Evolutionary conservation across 2,797 vertebrate genomes (phyloP), one percentile per base, ranked within the genome.

Genomic region (Chromobotia macracanthus): DNA sequence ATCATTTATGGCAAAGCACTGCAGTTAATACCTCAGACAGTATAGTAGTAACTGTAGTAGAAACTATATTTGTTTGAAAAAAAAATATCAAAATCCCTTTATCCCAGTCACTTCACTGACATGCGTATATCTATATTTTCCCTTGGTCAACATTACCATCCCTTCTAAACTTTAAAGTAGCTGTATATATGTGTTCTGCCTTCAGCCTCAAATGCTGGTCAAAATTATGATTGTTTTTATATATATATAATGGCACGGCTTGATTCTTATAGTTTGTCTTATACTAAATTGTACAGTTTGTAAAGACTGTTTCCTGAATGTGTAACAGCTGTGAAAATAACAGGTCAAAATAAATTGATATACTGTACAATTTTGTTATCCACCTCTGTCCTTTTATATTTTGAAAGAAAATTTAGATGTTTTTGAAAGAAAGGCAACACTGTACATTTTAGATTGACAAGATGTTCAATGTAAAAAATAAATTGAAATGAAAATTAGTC

Each of bases 301-400:
- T 95, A 95, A 94, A 94, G 93, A 93, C 93, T 94, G 81, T 95
- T 94, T 93, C 77, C 80, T 81, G 78, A 86, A 93, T 92, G 82
- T 94, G 92, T 94, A 94, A 93, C 92, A 92, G 93, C 92, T 94
- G 92, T 94, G 93, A 86, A 91, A 92, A 79, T 28, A 21, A 65
- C 60, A 93, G 93, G 93, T 93, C 92, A 93, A 90, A 95, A 95
- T 95, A 79, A 79, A 79, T 18, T 19, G 55, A 71, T 41, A 41
- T 64, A 53, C 31, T 38, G n/a, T 51, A 64, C 38, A 67, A 66
- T 23, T 55, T 50, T 56, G 21, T 19, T 16, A 38, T 10, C 48
- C 31, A 41, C 10, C 16, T 16, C 19, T 61, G 66, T 69, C 23
- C 28, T 44, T 16, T 69, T 56, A 65, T 65, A 38, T 64, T 65